Evolutionary conservation across 2,888 invertebrate species (phyloP), one percentile per base, ranked within the genome.

Genomic region (Lathronympha strigana): DNA sequence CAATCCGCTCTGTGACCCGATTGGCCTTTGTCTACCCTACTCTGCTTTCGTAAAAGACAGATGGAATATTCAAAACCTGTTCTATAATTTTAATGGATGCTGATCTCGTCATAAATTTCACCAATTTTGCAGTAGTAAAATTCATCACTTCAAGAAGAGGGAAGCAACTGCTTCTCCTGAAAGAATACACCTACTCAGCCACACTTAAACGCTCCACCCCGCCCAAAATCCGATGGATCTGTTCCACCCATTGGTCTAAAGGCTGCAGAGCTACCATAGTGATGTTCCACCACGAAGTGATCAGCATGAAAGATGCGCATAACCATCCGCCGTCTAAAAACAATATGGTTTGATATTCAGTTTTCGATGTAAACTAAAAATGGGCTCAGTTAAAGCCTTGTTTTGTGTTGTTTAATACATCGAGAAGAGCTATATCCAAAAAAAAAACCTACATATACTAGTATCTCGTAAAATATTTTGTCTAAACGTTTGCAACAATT

Each of bases 161-260:
- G 4, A 63, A 63, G 3, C 15, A 40, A 15, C 13, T 63, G 25
- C 47, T 63, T 11, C 4, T 63, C 2, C 5, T 40, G 15, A 38
- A 49, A 6, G 38, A 40, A 9, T 55, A 55, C 17, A 63, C 47
- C 4, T 63, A 40, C 17, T 55, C 49, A 1, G 63, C 62, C 4
- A 55, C 40, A 9, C 17, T 40, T 4, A 19, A 47, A 4, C 38
- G 63, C 1, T 19, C 63, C 1, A 40, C 31, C 4, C 49, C 49
- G 0, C 31, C 21, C 11, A 58, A 43, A n/a, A 36, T 53, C n/a
- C 64, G 64, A 6, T 64, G 64, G 64, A 43, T 51, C 15, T 64
- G 64, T 21, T 50, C 64, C 21, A 64, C 64, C 0, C 51, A 58
- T 45, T 51, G 58, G 33, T 36, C 50, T 21, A 58, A 51, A 36